Percentiles rank a stretch among this genome's conserved stretches.
These are phyloP conservation scores for Wasmannia auropunctata DNA, from an alignment of 1,140 invertebrate species.

Conservation along the genomic window DNA sequence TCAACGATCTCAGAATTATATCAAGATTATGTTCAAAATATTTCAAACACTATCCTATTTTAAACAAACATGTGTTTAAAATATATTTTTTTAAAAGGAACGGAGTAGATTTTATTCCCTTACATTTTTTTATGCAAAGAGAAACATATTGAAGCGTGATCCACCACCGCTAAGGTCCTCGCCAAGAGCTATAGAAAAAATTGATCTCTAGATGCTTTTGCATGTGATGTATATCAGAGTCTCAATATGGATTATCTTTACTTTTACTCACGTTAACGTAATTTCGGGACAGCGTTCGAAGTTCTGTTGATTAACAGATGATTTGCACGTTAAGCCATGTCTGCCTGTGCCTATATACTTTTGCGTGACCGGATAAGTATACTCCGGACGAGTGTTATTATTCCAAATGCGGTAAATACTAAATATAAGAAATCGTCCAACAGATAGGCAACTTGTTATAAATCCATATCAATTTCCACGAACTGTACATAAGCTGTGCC, in stretches of 20 bases:
- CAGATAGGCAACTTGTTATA: conserved; percentile 54
- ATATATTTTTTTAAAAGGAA: too few relatives aligned
- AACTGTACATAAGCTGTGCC: background rate
- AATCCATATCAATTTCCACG: conserved; percentile 27
- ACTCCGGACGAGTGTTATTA: conserved; percentile 17
- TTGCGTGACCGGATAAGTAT: conserved; percentile 33
- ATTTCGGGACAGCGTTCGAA: background rate
- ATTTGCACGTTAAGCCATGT: conserved; percentile 25
- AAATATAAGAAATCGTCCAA: conserved; percentile 56
- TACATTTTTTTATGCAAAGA: background rate
- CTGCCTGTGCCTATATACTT: background rate
- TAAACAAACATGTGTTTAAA: too few relatives aligned
- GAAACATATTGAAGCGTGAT: background rate
- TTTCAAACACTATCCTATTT: too few relatives aligned
- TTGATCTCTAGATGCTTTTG: conserved; percentile 36
- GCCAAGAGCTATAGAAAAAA: conserved; percentile 1
- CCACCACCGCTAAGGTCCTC: background rate
- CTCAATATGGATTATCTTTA: background rate
- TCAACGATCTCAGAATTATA: background rate
- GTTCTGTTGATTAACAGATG: conserved; percentile 32
- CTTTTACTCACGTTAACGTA: background rate
- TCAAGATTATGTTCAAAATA: too few relatives aligned
- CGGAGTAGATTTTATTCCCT: background rate
- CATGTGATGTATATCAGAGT: background rate
- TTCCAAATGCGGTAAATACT: background rate